Conservation (phyloP, 2,888 invertebrate genomes). For the Tyria jacobaeae region DNA sequence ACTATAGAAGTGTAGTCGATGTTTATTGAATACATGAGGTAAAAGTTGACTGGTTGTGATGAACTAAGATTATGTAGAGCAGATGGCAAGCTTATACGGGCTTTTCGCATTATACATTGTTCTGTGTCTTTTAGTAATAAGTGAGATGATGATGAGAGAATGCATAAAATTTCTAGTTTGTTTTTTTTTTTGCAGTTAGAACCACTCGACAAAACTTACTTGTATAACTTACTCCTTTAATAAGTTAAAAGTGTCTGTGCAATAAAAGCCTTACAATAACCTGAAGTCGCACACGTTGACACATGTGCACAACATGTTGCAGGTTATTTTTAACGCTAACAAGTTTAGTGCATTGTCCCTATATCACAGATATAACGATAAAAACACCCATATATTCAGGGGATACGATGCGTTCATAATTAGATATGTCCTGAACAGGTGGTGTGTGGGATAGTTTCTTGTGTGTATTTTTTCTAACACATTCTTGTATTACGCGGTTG, state of each 20-base stretch:
- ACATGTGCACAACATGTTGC: not conserved
- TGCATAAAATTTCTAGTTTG: no score
- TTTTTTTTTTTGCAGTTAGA: no score
- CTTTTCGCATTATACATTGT: not conserved
- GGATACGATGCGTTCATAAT: constrained; percentile 29
- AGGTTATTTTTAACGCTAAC: no score
- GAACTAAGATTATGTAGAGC: not conserved
- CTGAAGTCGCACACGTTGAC: not conserved
- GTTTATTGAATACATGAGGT: not conserved
- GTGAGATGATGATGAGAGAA: no score
- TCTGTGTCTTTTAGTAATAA: no score
- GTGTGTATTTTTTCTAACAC: constrained; percentile 7
- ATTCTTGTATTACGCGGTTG: not conserved
- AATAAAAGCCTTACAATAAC: not conserved
- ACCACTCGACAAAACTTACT: no score
- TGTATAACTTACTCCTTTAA: not conserved
- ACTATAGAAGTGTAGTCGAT: not conserved
- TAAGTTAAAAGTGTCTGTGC: not conserved
- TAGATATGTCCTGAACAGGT: constrained; percentile 34
- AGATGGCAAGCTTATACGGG: not conserved
- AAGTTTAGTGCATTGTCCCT: not conserved
- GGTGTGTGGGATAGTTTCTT: constrained; percentile 19
- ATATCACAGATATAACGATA: not conserved
- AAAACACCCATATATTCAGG: constrained; percentile 15
- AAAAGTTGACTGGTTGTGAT: not conserved